Base-by-base conservation (phyloP, 2,888 invertebrate genomes). In the Chrysolina oricalcia region DNA sequence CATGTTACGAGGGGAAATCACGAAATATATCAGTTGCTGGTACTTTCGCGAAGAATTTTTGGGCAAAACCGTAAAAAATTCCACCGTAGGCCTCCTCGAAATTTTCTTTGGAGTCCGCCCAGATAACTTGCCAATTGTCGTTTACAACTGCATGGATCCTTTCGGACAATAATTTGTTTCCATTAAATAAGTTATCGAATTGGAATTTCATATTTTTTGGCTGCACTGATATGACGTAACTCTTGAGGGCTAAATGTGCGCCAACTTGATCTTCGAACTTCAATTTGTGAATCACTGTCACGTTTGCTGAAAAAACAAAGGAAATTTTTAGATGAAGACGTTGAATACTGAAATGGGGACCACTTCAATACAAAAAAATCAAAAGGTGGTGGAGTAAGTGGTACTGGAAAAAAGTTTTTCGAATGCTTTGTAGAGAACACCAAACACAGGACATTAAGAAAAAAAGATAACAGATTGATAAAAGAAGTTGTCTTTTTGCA, bases 131-230 rank as follows among this genome's bases (percentile, higher is more conserved):
- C 72, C 72, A 72, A 23, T 72, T 72, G 3, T 72, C 72, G 46
- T 72, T 72, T 3, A 72, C 72, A 19, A 72, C 72, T 11, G 19
- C 23, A 19, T 72, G 72, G 17, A 72, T 46, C 41, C 72, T 72
- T 9, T 66, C 41, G 19, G 72, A 72, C 17, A 72, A 23, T 27
- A 66, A 40, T 56, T 53, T 53, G 41, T 72, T 72, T 13, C 67
- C 72, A 41, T 67, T 66, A 35, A 72, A 72, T 0, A 72, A 46
- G 17, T 72, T 67, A 10, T 56, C 72, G 21, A 72, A 66, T 53
- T 72, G 17, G 27, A 72, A 72, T 17, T 35, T 53, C 19, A 59
- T 72, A 6, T 56, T 48, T 19, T 50, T 48, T 13, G 72, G 72
- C 27, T 66, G 35, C 50, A 59, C 66, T 13, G 56, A 41, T 17